Base-by-base conservation (phyloP, 2,797 vertebrate species). In the Sphenodon punctatus region DNA sequence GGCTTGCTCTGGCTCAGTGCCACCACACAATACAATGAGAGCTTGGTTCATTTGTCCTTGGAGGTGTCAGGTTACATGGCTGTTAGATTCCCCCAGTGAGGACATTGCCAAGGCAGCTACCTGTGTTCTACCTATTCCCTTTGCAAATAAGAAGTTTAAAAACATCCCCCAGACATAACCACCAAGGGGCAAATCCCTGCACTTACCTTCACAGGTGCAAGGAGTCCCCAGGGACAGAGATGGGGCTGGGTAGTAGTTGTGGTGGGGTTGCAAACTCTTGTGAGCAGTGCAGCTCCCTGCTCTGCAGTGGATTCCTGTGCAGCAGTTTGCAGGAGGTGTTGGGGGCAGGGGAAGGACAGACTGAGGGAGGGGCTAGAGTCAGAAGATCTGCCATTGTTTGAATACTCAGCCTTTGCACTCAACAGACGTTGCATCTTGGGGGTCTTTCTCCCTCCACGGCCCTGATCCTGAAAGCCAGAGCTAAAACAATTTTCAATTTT, bases 1-100 rank as follows among this genome's bases (percentile, higher is more conserved):
- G 58, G 61, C 63, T 45, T 3, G 1, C 55, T 87, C 75, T 46
- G 71, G 77, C 80, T 87, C 88, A 86, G 56, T 56, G 59, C 48
- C 34, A 19, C 65, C 42, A 17, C n/a, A 46, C 43, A 67, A 80
- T 77, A 64, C 34, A 27, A 56, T 34, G 74, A 79, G 48, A 90
- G 82, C 87, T 71, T 77, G 67, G 43, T 59, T 88, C 14, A 3
- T 77, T 83, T 0, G 0, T 89, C 80, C 78, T 85, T 27, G 3
- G 59, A 89, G 59, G 65, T 43, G 34, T 45, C 63, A 74, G 19
- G n/a, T 84, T 68, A 49, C 66, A 32, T 48, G 71, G 30, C 41
- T 48, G 66, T 43, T 49, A 90, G 27, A 42, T 20, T 82, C 13
- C 2, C 32, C 58, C 12, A 38, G 43, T 25, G 48, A 68, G 60